These are phyloP conservation scores for Trematocara zebra DNA, from an alignment of 2,113 vertebrate genomes.

Conservation along the genomic window DNA sequence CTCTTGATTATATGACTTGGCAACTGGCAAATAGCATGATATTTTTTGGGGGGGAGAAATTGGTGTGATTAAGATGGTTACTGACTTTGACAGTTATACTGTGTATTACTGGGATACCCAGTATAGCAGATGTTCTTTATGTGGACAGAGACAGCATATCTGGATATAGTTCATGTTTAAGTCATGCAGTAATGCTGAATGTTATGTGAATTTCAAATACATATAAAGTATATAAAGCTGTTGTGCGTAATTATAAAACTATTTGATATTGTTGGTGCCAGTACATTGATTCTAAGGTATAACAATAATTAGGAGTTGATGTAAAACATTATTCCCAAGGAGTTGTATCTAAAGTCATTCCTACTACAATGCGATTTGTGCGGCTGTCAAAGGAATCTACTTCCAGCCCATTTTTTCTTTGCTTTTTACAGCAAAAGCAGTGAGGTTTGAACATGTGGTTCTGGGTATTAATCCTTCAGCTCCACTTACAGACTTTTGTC, in stretches of 20 bases:
- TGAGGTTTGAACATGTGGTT: neutral
- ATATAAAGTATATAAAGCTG: neutral
- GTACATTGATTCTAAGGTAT: neutral
- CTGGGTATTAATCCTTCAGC: neutral
- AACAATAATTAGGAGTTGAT: neutral
- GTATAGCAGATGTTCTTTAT: conserved; percentile 45
- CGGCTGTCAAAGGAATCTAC: neutral
- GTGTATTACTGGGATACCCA: conserved; percentile 48
- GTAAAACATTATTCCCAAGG: neutral
- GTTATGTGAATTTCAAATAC: neutral
- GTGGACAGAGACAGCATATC: conserved; percentile 53
- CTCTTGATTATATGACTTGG: conserved; percentile 37
- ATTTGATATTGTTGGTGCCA: neutral
- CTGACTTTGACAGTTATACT: conserved; percentile 58
- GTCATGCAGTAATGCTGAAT: conserved; percentile 34
- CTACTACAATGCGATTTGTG: neutral
- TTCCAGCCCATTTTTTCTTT: neutral
- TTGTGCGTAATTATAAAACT: neutral
- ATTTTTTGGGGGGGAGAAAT: conserved; percentile 7
- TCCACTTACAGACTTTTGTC: neutral
- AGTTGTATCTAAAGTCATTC: neutral
- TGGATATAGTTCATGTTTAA: conserved; percentile 51
- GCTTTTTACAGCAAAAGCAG: neutral
- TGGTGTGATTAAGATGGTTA: conserved; percentile 43
- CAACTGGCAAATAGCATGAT: neutral